phyloP scores from a whole-genome alignment of 2,797 vertebrate species.

The Amniataba percoides region DNA sequence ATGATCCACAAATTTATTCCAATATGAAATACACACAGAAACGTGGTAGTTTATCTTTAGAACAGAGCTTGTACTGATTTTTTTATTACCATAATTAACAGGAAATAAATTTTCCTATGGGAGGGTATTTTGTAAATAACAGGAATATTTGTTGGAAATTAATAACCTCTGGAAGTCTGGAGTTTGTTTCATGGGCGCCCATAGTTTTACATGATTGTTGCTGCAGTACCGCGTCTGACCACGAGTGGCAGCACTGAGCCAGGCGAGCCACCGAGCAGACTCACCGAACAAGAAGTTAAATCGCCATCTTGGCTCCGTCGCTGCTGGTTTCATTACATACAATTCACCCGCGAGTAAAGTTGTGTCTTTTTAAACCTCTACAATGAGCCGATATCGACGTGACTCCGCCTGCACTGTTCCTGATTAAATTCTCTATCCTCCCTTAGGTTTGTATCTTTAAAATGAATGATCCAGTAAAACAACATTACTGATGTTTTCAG shows the following conservation, averaged over 20 bases:
- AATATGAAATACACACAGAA: too few species aligned
- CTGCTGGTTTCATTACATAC: background rate
- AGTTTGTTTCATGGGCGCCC: too few species aligned
- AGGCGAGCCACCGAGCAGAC: background rate
- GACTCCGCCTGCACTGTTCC: background rate
- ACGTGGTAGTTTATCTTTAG: too few species aligned
- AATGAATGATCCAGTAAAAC: fast-evolving
- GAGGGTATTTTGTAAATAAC: too few species aligned
- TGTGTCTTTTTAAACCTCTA: background rate
- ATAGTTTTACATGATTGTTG: too few species aligned
- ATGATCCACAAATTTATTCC: too few species aligned
- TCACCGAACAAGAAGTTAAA: background rate
- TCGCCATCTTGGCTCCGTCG: conserved; percentile 6
- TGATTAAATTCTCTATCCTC: fast-evolving
- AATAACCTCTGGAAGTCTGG: too few species aligned
- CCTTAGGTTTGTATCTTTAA: background rate
- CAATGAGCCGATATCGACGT: background rate
- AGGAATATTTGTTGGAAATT: too few species aligned
- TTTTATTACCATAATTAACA: too few species aligned
- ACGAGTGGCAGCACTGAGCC: background rate
- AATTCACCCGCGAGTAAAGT: background rate
- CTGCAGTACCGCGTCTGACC: background rate
- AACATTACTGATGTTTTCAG: too few species aligned
- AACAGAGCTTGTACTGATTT: too few species aligned
- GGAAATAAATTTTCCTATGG: too few species aligned